Base-by-base conservation (phyloP, 2,113 vertebrate genomes). In the Ivindomyrus marchei region DNA sequence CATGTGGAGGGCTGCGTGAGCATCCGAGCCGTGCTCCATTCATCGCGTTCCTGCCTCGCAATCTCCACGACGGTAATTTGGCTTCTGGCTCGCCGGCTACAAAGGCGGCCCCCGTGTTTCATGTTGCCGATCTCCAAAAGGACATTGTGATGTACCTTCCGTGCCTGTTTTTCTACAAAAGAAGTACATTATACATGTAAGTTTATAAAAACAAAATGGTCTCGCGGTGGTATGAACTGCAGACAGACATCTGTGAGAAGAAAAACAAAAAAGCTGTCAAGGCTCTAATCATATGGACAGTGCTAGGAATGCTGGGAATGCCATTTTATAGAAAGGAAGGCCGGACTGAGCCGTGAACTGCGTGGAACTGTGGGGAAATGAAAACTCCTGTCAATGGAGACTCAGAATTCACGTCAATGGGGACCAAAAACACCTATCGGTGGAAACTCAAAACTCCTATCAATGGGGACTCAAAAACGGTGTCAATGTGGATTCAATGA, bases 61-160 rank as follows among this genome's bases (percentile, higher is more conserved):
- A 91, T 93, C 94, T 96, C 93, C 92, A 93, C 95, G 91, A 94
- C 95, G 95, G 96, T 95, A 95, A 95, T 95, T 95, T 89, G 92
- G 94, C 89, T 93, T 93, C 93, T 93, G 94, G 53, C 93, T 93
- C 93, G 91, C 24, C 2, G 15, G 42, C 83, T 85, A 90, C 92
- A 91, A 91, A 93, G 92, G 94, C 94, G 94, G 93, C 93, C 92
- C 93, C 90, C 91, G 88, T 84, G 85, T 91, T 93, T 93, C 92
- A 92, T 93, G 90, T 89, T 92, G 91, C 3, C 21, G 17, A 53
- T 86, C n/a, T 50, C 45, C 45, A 17, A 86, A 86, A 50, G 85
- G 13, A 87, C 27, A 39, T 21, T 52, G 74, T 80, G 27, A 50
- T 86, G 45, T 11, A 6, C 46, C n/a, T 49, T 27, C 84, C 11